Conservation (phyloP, 2,113 vertebrate genomes). For the Gymnorhina tibicen region DNA sequence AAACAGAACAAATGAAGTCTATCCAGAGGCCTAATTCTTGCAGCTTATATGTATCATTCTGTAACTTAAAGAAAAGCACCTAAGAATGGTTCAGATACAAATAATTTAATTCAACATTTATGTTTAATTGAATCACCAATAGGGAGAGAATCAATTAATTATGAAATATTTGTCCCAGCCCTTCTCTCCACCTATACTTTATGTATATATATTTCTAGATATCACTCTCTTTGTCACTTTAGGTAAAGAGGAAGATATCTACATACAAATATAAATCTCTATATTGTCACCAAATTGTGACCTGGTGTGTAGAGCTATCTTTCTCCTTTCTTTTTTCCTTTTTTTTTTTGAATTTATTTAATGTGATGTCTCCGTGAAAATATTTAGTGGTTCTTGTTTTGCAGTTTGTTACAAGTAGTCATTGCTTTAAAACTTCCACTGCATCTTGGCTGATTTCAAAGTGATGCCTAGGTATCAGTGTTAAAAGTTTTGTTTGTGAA, state of each 20-base stretch:
- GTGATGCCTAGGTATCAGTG: conserved; percentile 88
- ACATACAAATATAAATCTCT: conserved; percentile 46
- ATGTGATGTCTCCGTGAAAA: conserved; percentile 72
- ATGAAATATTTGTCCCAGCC: conserved; percentile 61
- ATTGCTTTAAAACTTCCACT: conserved; percentile 76
- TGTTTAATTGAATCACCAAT: conserved; percentile 63
- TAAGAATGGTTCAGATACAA: conserved; percentile 72
- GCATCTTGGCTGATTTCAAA: conserved; percentile 91
- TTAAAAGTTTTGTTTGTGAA: conserved; percentile 92
- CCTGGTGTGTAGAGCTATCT: conserved; percentile 85
- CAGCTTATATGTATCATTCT: conserved; percentile 65
- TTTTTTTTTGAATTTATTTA: conserved; percentile 49
- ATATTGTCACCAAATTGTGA: conserved; percentile 80
- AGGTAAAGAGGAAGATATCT: conserved; percentile 50
- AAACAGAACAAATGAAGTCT: conserved; percentile 23
- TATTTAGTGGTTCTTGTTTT: conserved; percentile 74
- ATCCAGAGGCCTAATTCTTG: conserved; percentile 63
- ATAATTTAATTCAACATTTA: conserved; percentile 62
- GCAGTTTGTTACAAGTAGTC: conserved; percentile 69
- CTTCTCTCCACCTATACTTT: conserved; percentile 50
- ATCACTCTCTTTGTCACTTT: conserved; percentile 40
- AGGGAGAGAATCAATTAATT: conserved; percentile 62
- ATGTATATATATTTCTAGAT: conserved; percentile 64
- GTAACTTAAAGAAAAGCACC: conserved; percentile 68
- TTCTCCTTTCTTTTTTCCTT: conserved; percentile 39